phyloP scores from a whole-genome alignment of 2,113 vertebrate species.

The Aramus guarauna region DNA sequence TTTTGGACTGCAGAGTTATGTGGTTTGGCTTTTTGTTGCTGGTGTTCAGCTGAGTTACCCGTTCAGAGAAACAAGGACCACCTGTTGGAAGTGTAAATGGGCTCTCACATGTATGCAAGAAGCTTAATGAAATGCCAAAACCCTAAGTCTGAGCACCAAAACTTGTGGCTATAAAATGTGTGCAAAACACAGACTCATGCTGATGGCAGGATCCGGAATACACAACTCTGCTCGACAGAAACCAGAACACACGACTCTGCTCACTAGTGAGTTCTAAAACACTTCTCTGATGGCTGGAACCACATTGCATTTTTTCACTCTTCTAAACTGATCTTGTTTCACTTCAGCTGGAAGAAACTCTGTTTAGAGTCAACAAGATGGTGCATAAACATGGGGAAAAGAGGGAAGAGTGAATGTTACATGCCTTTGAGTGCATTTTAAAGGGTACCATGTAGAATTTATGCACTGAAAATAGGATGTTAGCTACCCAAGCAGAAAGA shows the following conservation, averaged over 20 bases:
- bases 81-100: background rate
- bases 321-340: background rate
- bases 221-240: background rate
- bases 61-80: background rate
- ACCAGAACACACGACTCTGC: background rate
- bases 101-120: background rate
- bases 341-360: background rate
- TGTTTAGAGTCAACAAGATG: background rate
- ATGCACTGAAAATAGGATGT: slow-evolving; percentile 49
- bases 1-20: background rate
- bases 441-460: slow-evolving; percentile 49
- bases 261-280: background rate
- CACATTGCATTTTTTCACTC: background rate
- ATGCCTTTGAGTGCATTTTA: slow-evolving; percentile 52
- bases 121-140: background rate
- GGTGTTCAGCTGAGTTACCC: background rate
- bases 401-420: slow-evolving; percentile 26
- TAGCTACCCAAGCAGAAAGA: slow-evolving; percentile 67
- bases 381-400: background rate
- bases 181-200: background rate
- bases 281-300: background rate
- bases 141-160: background rate
- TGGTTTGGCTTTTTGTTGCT: background rate
- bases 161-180: background rate
- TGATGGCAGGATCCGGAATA: background rate